Evolutionary conservation across 2,888 invertebrate genomes (phyloP), one percentile per base, ranked within the genome.

Genomic region (Drosophila paramelanica): DNA sequence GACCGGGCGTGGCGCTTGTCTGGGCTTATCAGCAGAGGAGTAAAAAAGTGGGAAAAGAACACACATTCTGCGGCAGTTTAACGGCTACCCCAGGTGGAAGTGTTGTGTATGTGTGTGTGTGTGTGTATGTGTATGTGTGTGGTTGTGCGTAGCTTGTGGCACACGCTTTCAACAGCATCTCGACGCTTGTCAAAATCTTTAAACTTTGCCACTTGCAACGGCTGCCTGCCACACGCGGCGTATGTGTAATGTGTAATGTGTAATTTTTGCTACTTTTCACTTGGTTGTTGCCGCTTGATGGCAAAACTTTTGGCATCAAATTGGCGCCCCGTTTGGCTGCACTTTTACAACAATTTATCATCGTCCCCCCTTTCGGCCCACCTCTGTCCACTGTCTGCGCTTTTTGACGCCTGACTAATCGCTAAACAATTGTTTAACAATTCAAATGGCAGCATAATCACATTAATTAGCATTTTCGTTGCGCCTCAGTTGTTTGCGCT

Each of bases 361-460:
- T 69, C 52, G 45, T 57, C 50, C 66, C 8, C 36, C 20, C 49
- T 8, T 31, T 17, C 5, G 31, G 10, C 31, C 31, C 31, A 3
- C 36, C 14, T 33, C 33, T 42, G 27, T 20, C 23, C 13, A 23
- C 41, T 55, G 67, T 61, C 53, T 73, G 31, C 39, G 39, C 61
- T 50, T 46, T 52, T 42, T 81, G 76, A 76, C 79, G 86, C 73
- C 77, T 85, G 75, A 89, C 78, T 89, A 89, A 89, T 87, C 82
- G 74, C 79, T 81, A 79, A 89, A 81, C 89, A 81, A 89, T 89
- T 89, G 89, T 89, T 84, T 74, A 79, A 87, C 89, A 89, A 89
- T 81, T 78, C 67, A 75, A 87, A 81, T 65, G 73, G 77, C 79
- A 81, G 72, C 89, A 87, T 89, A 87, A 89, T 89, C 88, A 73